These are phyloP conservation scores for Ondatra zibethicus DNA, from an alignment of 2,113 vertebrate genomes.

Conservation along the genomic window DNA sequence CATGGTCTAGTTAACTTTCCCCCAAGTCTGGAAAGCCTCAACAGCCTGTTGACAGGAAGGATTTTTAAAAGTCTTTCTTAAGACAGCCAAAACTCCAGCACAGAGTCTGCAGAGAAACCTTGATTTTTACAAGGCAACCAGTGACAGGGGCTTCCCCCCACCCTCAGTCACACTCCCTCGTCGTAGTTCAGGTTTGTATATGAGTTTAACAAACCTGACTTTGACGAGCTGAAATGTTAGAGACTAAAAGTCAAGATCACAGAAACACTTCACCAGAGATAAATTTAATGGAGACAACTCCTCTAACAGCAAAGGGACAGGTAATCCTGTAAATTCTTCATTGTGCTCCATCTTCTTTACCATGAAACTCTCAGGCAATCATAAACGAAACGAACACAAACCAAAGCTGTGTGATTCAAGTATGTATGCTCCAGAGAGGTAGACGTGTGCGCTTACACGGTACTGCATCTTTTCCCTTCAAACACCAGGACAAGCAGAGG, in stretches of 20 bases:
- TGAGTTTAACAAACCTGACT: constrained; percentile 66
- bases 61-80: constrained; percentile 80
- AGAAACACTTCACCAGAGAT: constrained; percentile 68
- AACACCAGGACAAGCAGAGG: neutral
- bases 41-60: constrained; percentile 80
- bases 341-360: neutral
- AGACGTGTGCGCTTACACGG: neutral
- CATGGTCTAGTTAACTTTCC: constrained; percentile 80
- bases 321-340: constrained; percentile 25
- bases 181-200: constrained; percentile 59
- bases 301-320: constrained; percentile 35
- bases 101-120: constrained; percentile 64
- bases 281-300: constrained; percentile 68
- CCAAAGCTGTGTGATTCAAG: neutral
- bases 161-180: constrained; percentile 69
- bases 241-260: constrained; percentile 63
- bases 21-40: constrained; percentile 80
- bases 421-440: neutral
- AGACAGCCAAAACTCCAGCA: constrained; percentile 75
- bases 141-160: constrained; percentile 69
- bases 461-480: constrained; percentile 38
- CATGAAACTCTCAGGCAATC: neutral
- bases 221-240: constrained; percentile 75
- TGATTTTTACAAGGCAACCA: constrained; percentile 77
- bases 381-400: neutral